Conservation (phyloP, 1,140 invertebrate species). For the Drosophila azteca region DNA sequence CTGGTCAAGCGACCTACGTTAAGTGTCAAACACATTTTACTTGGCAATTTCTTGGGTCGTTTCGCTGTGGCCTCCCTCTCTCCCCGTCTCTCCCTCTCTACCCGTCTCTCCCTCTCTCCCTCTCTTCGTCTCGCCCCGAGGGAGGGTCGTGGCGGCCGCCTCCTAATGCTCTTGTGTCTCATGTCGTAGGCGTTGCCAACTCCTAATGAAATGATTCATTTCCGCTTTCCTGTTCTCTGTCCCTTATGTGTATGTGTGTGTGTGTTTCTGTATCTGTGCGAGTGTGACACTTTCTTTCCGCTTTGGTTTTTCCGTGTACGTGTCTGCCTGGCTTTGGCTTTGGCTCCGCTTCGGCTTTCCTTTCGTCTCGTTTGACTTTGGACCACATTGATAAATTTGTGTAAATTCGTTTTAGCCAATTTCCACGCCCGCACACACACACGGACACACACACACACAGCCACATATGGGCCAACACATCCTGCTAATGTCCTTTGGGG, state of each 20-base stretch:
- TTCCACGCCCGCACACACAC: constrained; percentile 56
- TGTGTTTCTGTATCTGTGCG: constrained; percentile 8
- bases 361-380: constrained; percentile 72
- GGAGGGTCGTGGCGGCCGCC: not conserved
- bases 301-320: constrained; percentile 38
- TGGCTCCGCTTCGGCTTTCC: constrained; percentile 15
- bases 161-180: constrained; percentile 65
- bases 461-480: constrained; percentile 20
- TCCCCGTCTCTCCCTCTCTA: not conserved
- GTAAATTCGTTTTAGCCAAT: constrained; percentile 81
- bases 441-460: constrained; percentile 23
- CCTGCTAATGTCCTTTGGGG: constrained; percentile 67
- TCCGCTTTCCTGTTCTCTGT: constrained; percentile 69
- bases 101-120: not conserved
- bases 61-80: constrained; percentile 27
- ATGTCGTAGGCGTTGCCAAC: constrained; percentile 79
- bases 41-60: constrained; percentile 77
- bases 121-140: not conserved
- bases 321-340: constrained; percentile 46
- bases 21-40: constrained; percentile 79
- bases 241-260: constrained; percentile 14
- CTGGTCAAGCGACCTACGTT: constrained; percentile 71
- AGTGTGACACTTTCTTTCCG: constrained; percentile 73
- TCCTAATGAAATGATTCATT: constrained; percentile 81
- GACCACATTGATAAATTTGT: constrained; percentile 79